Evolutionary conservation across 2,888 invertebrate genomes (phyloP).

Genomic region (Acrobasis suavella): DNA sequence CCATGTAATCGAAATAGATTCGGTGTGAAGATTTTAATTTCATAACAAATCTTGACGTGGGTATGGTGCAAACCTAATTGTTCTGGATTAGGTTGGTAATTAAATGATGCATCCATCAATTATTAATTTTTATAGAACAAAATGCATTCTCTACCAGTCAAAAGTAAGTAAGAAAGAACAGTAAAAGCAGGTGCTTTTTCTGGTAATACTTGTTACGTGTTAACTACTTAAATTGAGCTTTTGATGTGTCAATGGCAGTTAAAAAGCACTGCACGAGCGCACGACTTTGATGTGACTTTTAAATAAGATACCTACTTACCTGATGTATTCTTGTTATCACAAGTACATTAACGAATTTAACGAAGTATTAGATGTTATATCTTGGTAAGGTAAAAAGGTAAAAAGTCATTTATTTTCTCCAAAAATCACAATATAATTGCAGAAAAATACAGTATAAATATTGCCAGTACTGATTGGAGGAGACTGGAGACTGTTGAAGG

Average conservation of each 20-base stretch:
- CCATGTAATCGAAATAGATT: conserved; percentile 14
- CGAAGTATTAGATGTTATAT: too few relatives aligned
- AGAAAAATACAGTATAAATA: too few relatives aligned
- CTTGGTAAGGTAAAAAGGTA: too few relatives aligned
- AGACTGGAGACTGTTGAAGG: too few relatives aligned
- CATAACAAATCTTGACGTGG: not conserved
- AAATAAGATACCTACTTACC: not conserved
- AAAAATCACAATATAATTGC: too few relatives aligned
- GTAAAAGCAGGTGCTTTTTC: conserved; percentile 1
- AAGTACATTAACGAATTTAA: not conserved
- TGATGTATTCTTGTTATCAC: not conserved
- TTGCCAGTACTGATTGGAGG: too few relatives aligned
- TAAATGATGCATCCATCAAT: too few relatives aligned
- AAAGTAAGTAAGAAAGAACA: not conserved
- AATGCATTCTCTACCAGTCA: too few relatives aligned
- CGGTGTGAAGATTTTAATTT: conserved; percentile 1
- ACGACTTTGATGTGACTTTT: conserved; percentile 1
- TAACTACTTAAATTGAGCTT: conserved; percentile 9
- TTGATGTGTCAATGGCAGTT: conserved; percentile 18
- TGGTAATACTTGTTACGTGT: conserved; percentile 20
- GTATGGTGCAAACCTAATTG: not conserved
- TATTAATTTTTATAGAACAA: too few relatives aligned
- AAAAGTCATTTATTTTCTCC: too few relatives aligned
- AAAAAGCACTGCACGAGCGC: conserved; percentile 10
- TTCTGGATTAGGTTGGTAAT: too few relatives aligned